These are phyloP conservation scores for Philonicus albiceps DNA, from an alignment of 2,888 invertebrate genomes.

Conservation along the genomic window DNA sequence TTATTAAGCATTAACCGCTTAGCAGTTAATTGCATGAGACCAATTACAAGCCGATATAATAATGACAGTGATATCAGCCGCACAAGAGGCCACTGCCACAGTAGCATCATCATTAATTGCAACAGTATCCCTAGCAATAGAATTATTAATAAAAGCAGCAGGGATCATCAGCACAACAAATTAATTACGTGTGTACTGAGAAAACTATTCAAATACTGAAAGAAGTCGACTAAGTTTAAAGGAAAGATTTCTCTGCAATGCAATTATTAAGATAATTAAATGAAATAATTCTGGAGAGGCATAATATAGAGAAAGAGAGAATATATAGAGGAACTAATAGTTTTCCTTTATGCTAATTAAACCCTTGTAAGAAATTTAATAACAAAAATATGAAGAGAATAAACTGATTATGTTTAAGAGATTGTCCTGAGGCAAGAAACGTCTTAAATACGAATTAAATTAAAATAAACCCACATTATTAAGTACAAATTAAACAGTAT, in stretches of 20 bases:
- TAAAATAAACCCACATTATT: not conserved
- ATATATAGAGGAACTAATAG: no score
- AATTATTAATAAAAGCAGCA: not conserved
- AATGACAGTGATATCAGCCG: not conserved
- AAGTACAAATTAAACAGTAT: slow-evolving; percentile 11
- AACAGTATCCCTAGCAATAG: not conserved
- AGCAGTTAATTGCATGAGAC: not conserved
- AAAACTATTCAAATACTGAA: not conserved
- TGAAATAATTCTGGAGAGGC: no score
- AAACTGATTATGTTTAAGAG: not conserved
- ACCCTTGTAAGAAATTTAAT: not conserved
- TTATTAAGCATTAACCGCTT: not conserved
- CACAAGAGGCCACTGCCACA: not conserved
- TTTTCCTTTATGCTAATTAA: no score
- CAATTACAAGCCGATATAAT: not conserved
- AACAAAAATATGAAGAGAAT: not conserved
- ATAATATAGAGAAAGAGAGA: no score
- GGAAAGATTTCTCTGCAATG: not conserved
- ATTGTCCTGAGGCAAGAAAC: no score
- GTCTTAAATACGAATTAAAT: not conserved
- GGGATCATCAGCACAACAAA: not conserved
- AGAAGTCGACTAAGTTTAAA: not conserved
- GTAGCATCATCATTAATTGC: not conserved
- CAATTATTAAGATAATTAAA: not conserved
- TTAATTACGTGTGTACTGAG: not conserved